Percentiles rank a stretch among this genome's conserved stretches.
Evolutionary conservation across 2,113 vertebrate genomes (phyloP).

Genomic region (Spermophilus dauricus): DNA sequence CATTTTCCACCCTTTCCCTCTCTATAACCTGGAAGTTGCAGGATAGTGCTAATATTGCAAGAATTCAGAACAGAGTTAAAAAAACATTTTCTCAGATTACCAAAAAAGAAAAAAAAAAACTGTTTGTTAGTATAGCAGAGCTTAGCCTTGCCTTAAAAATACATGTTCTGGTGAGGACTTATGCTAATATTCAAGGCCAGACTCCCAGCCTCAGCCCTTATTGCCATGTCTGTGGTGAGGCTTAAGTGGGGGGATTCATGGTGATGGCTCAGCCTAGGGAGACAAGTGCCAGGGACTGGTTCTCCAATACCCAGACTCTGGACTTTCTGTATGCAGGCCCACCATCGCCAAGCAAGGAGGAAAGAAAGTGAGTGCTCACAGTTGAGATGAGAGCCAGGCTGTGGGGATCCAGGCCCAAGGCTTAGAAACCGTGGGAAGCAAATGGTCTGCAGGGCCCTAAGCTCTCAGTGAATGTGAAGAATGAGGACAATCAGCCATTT

Average conservation of each 20-base stretch:
- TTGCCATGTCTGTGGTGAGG: fast-evolving
- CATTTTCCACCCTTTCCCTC: not conserved
- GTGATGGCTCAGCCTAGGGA: fast-evolving
- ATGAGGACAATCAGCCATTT: not conserved
- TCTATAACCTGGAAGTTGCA: not conserved
- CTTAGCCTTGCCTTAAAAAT: not conserved
- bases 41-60: not conserved
- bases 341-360: fast-evolving
- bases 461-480: not conserved
- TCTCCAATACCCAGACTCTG: not conserved
- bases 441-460: not conserved
- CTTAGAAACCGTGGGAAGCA: not conserved
- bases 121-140: not conserved
- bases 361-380: fast-evolving
- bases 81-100: not conserved
- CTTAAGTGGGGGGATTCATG: fast-evolving
- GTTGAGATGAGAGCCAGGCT: not conserved
- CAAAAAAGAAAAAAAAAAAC: too few relatives aligned
- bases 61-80: not conserved
- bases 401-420: not conserved
- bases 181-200: too few relatives aligned
- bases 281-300: fast-evolving
- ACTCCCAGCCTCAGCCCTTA: not conserved
- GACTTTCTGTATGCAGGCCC: not conserved
- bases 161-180: fast-evolving